A percentile compares a stretch with the other conserved stretches of the same genome.
These are phyloP conservation scores for Sus scrofa DNA, from an alignment of 2,113 vertebrate species.

Conservation along the genomic window T2T-Sscrofa CM000819.6:91739001-91739500, in stretches of 20 bases:
- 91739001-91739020: neutral
- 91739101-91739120: neutral
- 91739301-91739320: neutral
- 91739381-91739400: neutral
- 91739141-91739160: neutral
- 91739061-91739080: neutral
- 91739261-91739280: neutral
- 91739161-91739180: neutral
- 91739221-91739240: neutral
- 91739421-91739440: neutral
- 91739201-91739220: neutral
- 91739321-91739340: neutral
- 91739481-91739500: neutral
- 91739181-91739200: neutral
- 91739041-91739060: neutral
- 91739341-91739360: neutral
- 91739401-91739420: constrained; percentile 13
- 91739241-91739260: no score
- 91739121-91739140: neutral
- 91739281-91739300: neutral
- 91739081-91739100: neutral
- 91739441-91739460: neutral
- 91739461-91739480: neutral
- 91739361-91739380: neutral
- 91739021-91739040: neutral